phyloP scores from a whole-genome alignment of 2,797 vertebrate genomes.

The Salarias fasciatus region DNA sequence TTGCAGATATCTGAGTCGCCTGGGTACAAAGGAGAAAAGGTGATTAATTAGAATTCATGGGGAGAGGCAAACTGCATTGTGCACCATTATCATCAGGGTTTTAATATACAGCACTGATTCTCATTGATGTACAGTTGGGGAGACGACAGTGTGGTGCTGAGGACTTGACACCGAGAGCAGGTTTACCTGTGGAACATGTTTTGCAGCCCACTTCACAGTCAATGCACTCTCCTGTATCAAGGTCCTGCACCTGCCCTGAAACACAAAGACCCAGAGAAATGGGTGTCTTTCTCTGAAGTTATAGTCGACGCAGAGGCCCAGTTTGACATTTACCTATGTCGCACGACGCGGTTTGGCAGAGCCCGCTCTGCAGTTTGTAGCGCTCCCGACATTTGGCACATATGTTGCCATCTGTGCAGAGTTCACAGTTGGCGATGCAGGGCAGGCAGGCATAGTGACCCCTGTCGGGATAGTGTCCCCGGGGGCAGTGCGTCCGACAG shows the following conservation, averaged over 20 bases:
- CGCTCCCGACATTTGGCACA: conserved; percentile 85
- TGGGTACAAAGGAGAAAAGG: conserved; percentile 62
- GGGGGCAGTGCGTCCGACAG: conserved; percentile 84
- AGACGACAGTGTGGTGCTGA: conserved; percentile 3
- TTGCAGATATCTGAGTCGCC: conserved; percentile 81
- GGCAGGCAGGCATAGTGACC: conserved; percentile 80
- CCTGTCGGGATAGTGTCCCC: conserved; percentile 81
- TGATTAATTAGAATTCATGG: conserved; percentile 50
- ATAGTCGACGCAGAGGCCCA: not conserved
- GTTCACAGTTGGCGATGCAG: conserved; percentile 85
- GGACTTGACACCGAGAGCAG: conserved; percentile 4
- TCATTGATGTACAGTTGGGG: conserved; percentile 1
- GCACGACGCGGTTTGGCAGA: conserved; percentile 79
- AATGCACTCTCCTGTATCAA: conserved; percentile 84
- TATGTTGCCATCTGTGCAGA: conserved; percentile 81
- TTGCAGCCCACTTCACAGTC: conserved; percentile 84
- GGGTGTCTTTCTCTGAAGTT: conserved; percentile 1
- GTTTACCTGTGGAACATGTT: conserved; percentile 81
- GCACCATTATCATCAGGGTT: conserved; percentile 8
- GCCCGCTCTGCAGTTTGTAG: conserved; percentile 81
- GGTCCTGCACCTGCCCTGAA: conserved; percentile 85
- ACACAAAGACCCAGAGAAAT: conserved; percentile 24
- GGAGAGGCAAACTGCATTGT: conserved; percentile 8
- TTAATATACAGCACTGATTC: conserved; percentile 1
- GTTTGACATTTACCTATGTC: conserved; percentile 72